Conservation (phyloP, 1,140 invertebrate species). For the Caenorhabditis inopinata region DNA sequence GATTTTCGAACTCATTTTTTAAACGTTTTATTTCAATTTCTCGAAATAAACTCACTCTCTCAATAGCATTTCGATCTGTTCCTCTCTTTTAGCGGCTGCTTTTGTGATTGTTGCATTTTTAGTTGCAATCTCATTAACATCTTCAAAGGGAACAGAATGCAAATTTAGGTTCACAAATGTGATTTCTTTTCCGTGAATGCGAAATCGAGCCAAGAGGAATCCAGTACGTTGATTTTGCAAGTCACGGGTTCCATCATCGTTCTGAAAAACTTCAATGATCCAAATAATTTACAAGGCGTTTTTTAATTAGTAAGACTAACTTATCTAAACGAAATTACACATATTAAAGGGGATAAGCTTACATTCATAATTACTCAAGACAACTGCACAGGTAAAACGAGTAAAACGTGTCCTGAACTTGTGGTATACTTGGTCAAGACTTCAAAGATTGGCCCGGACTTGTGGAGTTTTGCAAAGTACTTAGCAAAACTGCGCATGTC, state of each 20-base stretch:
- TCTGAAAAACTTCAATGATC: no score
- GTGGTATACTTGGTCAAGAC: no score
- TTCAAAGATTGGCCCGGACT: no score
- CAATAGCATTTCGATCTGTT: slow-evolving; percentile 39
- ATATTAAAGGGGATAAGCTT: no score
- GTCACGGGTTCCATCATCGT: slow-evolving; percentile 44
- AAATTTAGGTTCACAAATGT: slow-evolving; percentile 44
- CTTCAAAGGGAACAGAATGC: slow-evolving; percentile 44
- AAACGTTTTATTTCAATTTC: background rate
- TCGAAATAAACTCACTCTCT: slow-evolving; percentile 19
- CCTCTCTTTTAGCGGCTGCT: slow-evolving; percentile 35
- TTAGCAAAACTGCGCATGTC: no score
- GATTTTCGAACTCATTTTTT: background rate
- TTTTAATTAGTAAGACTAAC: no score
- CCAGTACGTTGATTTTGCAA: slow-evolving; percentile 37
- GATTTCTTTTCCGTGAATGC: slow-evolving; percentile 42
- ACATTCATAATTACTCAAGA: no score
- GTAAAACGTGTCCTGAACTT: no score
- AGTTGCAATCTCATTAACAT: slow-evolving; percentile 42
- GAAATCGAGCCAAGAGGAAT: slow-evolving; percentile 39
- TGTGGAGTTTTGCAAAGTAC: no score
- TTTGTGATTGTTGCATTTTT: slow-evolving; percentile 38
- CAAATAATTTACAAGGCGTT: no score
- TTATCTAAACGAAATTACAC: no score
- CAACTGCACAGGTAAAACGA: no score